These are phyloP conservation scores for Lethrus apterus DNA, from an alignment of 1,140 invertebrate species.

Conservation along the genomic window DNA sequence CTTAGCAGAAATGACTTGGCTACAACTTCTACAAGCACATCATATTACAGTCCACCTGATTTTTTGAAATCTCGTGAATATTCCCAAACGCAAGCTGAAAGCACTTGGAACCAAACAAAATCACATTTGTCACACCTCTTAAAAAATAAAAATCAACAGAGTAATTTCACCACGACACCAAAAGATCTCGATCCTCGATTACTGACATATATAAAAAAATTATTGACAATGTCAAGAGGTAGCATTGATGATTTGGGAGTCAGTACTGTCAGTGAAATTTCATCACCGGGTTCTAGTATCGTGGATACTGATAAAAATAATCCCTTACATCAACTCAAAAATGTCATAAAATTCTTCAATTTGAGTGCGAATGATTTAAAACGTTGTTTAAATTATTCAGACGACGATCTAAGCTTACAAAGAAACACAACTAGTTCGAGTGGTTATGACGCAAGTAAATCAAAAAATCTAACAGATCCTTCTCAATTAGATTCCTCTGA, in stretches of 20 bases:
- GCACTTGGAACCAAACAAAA: background rate
- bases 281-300: constrained; percentile 47
- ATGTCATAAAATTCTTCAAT: constrained; percentile 25
- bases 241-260: constrained; percentile 45
- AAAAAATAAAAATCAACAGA: constrained; percentile 19
- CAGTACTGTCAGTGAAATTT: constrained; percentile 44
- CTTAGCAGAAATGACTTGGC: constrained; percentile 27
- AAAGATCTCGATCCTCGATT: constrained; percentile 29
- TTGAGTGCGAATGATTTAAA: constrained; percentile 14
- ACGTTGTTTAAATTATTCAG: constrained; percentile 8
- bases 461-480: background rate
- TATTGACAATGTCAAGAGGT: constrained; percentile 44
- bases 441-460: constrained; percentile 10
- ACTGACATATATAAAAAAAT: constrained; percentile 44
- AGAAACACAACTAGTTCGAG: constrained; percentile 2
- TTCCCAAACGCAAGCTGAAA: background rate
- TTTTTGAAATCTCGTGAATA: constrained; percentile 9
- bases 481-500: background rate
- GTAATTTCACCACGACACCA: background rate
- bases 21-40: constrained; percentile 30
- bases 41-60: constrained; percentile 37
- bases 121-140: constrained; percentile 12
- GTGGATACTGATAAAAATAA: constrained; percentile 32
- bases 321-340: constrained; percentile 14
- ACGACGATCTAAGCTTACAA: background rate